A percentile compares a stretch with the other conserved stretches of the same genome.
These are phyloP conservation scores for Spialia ferax DNA, from an alignment of 2,888 invertebrate species.

Conservation along the genomic window DNA sequence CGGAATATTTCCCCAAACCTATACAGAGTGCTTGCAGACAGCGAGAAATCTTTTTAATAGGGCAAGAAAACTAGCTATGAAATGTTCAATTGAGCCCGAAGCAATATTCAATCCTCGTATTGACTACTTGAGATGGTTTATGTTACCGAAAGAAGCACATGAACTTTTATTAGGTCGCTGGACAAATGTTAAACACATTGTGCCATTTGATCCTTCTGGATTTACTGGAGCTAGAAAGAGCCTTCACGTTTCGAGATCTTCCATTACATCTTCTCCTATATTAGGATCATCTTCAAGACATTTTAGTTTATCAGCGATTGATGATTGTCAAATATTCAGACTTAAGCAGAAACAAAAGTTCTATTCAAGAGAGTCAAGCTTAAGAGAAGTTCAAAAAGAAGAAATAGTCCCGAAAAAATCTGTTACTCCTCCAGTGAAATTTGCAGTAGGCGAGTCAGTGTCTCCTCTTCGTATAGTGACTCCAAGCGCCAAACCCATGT, in stretches of 20 bases:
- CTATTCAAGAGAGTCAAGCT: slow-evolving; percentile 76
- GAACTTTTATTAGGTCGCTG: slow-evolving; percentile 91
- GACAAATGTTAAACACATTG: slow-evolving; percentile 91
- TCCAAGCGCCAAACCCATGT: slow-evolving; percentile 59
- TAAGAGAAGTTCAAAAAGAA: slow-evolving; percentile 75
- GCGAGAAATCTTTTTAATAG: slow-evolving; percentile 92
- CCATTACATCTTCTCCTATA: slow-evolving; percentile 77
- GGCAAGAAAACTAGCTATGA: slow-evolving; percentile 91
- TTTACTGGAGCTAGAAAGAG: slow-evolving; percentile 84
- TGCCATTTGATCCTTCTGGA: slow-evolving; percentile 90
- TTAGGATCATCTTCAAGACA: slow-evolving; percentile 88
- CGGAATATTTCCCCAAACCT: slow-evolving; percentile 91
- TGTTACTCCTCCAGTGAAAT: slow-evolving; percentile 83
- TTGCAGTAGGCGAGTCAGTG: slow-evolving; percentile 90
- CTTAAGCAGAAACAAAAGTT: slow-evolving; percentile 79
- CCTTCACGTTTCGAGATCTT: slow-evolving; percentile 66
- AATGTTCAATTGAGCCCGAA: slow-evolving; percentile 91
- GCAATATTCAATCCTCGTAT: slow-evolving; percentile 90
- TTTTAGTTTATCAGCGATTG: slow-evolving; percentile 90
- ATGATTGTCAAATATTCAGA: slow-evolving; percentile 83
- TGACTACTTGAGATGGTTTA: slow-evolving; percentile 94
- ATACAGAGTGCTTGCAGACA: slow-evolving; percentile 92
- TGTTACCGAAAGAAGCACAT: slow-evolving; percentile 95
- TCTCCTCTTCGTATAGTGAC: slow-evolving; percentile 74
- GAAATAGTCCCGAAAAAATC: slow-evolving; percentile 55